phyloP scores from a whole-genome alignment of 1,140 invertebrate genomes.

The Diplogasteroides magnus region DNA sequence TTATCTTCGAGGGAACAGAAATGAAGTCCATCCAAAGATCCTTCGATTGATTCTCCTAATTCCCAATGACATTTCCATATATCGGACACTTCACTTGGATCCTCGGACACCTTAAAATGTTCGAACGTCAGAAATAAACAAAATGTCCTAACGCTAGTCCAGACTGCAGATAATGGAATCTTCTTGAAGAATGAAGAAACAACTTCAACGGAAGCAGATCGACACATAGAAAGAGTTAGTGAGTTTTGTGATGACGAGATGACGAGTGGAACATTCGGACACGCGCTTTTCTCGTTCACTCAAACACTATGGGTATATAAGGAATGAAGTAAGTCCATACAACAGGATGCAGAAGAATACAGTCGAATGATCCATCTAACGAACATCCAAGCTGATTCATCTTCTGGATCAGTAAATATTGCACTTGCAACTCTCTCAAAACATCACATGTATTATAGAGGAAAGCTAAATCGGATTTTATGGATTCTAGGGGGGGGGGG shows the following conservation, averaged over 20 bases:
- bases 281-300: conserved; percentile 6
- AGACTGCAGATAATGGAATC: not conserved
- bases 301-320: not conserved
- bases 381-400: conserved; percentile 22
- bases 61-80: not conserved
- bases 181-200: not conserved
- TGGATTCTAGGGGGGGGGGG: no score
- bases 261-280: not conserved
- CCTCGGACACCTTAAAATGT: not conserved
- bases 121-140: not conserved
- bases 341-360: conserved; percentile 9
- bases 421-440: conserved; percentile 21
- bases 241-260: not conserved
- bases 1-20: not conserved
- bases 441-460: no score
- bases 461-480: no score
- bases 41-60: not conserved
- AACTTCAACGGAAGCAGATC: not conserved
- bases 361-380: conserved; percentile 14
- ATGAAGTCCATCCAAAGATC: not conserved
- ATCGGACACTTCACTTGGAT: not conserved
- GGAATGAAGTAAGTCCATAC: conserved; percentile 10
- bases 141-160: not conserved
- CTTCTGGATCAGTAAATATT: conserved; percentile 20
- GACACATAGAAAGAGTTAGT: not conserved